These are phyloP conservation scores for Melanargia galathea DNA, from an alignment of 2,888 invertebrate genomes.

Conservation along the genomic window DNA sequence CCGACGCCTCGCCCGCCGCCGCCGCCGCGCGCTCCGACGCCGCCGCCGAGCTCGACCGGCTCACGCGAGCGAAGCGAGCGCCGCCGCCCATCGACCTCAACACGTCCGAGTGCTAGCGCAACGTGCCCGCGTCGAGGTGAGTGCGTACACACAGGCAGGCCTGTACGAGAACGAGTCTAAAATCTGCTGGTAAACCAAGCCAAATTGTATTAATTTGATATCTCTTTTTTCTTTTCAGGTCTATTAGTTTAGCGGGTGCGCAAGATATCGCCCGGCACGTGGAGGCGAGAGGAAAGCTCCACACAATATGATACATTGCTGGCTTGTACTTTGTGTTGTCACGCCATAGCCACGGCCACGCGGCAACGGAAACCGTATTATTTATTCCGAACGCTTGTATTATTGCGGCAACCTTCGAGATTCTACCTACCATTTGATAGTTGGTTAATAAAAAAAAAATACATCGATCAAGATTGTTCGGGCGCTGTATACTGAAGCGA, in stretches of 20 bases:
- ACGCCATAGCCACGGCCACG: constrained; percentile 25
- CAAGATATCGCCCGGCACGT: constrained; percentile 16
- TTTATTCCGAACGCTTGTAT: constrained; percentile 38
- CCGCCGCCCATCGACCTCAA: constrained; percentile 84
- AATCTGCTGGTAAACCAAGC: too few species aligned
- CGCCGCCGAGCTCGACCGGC: constrained; percentile 94
- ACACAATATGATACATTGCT: constrained; percentile 27
- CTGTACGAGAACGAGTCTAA: constrained; percentile 91
- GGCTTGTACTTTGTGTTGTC: constrained; percentile 36
- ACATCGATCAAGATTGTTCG: constrained; percentile 12
- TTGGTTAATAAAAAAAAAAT: neutral
- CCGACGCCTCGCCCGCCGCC: constrained; percentile 69
- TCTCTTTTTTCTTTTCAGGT: constrained; percentile 25
- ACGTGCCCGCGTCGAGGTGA: constrained; percentile 12
- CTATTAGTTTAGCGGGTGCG: constrained; percentile 31
- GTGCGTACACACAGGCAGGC: neutral
- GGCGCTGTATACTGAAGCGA: constrained; percentile 9
- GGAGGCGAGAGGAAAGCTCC: constrained; percentile 15
- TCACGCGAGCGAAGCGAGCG: constrained; percentile 89
- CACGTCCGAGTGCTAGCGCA: constrained; percentile 69
- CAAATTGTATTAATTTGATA: too few species aligned
- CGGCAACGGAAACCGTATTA: constrained; percentile 34
- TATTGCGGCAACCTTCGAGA: constrained; percentile 35
- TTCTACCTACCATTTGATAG: constrained; percentile 26
- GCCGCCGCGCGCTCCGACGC: constrained; percentile 93